Conservation (phyloP, 2,888 invertebrate genomes). For the Isotomurus palustris region DNA sequence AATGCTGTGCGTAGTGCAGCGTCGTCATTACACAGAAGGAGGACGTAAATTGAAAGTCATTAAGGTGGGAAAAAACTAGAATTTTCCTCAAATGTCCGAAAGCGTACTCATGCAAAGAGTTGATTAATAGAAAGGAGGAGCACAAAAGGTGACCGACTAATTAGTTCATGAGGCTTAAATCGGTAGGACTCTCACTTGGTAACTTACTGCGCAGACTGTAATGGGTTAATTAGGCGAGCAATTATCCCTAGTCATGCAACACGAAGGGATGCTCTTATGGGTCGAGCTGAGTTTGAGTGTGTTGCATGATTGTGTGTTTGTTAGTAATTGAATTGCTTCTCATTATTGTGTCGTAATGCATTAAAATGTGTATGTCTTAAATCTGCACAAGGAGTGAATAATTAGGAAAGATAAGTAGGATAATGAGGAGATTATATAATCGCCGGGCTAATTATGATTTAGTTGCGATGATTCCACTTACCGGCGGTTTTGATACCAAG, state of each 20-base stretch:
- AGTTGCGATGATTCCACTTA: slow-evolving; percentile 56
- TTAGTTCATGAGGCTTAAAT: slow-evolving; percentile 30
- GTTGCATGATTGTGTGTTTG: not conserved
- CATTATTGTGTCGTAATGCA: not conserved
- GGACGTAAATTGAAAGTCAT: not conserved
- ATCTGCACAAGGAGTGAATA: too few species aligned
- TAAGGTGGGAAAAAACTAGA: slow-evolving; percentile 1
- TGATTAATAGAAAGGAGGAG: slow-evolving; percentile 23
- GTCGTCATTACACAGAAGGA: too few species aligned
- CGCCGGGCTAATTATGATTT: too few species aligned
- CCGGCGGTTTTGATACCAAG: slow-evolving; percentile 99
- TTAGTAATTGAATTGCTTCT: not conserved
- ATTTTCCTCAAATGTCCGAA: not conserved
- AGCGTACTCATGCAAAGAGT: slow-evolving; percentile 9
- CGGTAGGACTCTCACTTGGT: not conserved
- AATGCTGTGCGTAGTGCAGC: too few species aligned
- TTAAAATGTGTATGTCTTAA: too few species aligned
- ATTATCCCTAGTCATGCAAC: slow-evolving; percentile 45
- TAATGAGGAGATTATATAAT: too few species aligned
- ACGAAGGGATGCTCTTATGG: not conserved
- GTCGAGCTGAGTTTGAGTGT: not conserved
- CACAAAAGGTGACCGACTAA: slow-evolving; percentile 37
- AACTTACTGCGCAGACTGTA: slow-evolving; percentile 25
- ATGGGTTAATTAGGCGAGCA: slow-evolving; percentile 47
- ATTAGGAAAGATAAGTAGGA: too few species aligned